Evolutionary conservation across 2,888 invertebrate genomes (phyloP).

Genomic region (Boloria euphrosyne): DNA sequence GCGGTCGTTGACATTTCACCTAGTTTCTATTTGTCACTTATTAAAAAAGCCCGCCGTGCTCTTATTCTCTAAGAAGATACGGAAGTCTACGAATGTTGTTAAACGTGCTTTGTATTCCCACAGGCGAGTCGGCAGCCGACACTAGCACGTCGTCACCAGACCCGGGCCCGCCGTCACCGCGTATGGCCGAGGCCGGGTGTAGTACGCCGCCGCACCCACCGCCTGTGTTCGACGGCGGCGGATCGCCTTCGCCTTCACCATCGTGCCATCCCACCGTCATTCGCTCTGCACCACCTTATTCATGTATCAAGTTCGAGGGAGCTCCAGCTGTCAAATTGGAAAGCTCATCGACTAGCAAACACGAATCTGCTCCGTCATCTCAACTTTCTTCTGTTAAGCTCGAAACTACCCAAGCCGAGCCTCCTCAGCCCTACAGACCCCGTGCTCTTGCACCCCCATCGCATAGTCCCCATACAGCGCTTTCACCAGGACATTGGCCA

Average conservation of each 20-base stretch:
- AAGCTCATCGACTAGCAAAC: conserved; percentile 56
- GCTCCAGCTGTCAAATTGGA: conserved; percentile 64
- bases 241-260: conserved; percentile 69
- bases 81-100: conserved; percentile 52
- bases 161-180: conserved; percentile 92
- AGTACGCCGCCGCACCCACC: conserved; percentile 83
- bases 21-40: conserved; percentile 79
- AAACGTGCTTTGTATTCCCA: conserved; percentile 63
- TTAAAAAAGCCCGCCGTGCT: conserved; percentile 66
- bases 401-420: conserved; percentile 62
- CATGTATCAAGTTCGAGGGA: conserved; percentile 84
- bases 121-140: conserved; percentile 96
- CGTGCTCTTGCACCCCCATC: conserved; percentile 71
- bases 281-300: conserved; percentile 81
- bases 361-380: conserved; percentile 57
- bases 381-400: conserved; percentile 76
- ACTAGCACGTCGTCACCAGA: conserved; percentile 96
- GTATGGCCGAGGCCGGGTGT: conserved; percentile 86
- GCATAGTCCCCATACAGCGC: conserved; percentile 64
- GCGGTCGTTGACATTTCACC: conserved; percentile 82
- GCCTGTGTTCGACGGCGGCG: conserved; percentile 78
- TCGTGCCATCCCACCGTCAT: conserved; percentile 80
- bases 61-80: conserved; percentile 59
- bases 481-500: conserved; percentile 79
- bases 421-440: conserved; percentile 65